Percentiles rank a stretch among this genome's conserved stretches.
Evolutionary conservation across 2,113 vertebrate genomes (phyloP).

Genomic region (Tupaia chinensis): DNA sequence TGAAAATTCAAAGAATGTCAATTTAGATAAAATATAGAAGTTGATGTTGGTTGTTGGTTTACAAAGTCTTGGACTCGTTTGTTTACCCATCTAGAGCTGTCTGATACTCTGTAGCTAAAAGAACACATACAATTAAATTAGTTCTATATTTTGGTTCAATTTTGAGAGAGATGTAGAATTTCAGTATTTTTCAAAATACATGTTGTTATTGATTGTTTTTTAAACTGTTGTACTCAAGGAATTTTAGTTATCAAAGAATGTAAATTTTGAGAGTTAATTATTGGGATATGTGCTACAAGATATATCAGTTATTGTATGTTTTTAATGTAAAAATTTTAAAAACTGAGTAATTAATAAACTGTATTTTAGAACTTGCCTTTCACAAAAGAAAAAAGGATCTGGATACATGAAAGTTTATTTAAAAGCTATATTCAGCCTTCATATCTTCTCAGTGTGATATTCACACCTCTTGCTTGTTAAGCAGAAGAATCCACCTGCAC

Average conservation of each 20-base stretch:
- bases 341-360: background rate
- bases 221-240: background rate
- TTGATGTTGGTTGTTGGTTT: background rate
- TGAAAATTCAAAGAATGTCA: background rate
- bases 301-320: background rate
- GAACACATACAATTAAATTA: background rate
- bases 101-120: background rate
- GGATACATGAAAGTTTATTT: conserved; percentile 26
- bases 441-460: background rate
- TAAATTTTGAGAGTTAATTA: background rate
- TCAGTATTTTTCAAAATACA: conserved; percentile 35
- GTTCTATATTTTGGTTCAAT: background rate
- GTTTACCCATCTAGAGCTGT: background rate
- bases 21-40: background rate
- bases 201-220: background rate
- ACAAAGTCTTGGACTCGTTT: background rate
- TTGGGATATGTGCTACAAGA: background rate
- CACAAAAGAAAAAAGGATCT: background rate
- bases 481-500: background rate
- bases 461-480: background rate
- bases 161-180: conserved; percentile 7
- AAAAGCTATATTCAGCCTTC: background rate
- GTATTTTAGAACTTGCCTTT: background rate
- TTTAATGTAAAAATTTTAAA: background rate
- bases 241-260: background rate